phyloP scores from a whole-genome alignment of 2,888 invertebrate species.

The Ennomos quercinarius region DNA sequence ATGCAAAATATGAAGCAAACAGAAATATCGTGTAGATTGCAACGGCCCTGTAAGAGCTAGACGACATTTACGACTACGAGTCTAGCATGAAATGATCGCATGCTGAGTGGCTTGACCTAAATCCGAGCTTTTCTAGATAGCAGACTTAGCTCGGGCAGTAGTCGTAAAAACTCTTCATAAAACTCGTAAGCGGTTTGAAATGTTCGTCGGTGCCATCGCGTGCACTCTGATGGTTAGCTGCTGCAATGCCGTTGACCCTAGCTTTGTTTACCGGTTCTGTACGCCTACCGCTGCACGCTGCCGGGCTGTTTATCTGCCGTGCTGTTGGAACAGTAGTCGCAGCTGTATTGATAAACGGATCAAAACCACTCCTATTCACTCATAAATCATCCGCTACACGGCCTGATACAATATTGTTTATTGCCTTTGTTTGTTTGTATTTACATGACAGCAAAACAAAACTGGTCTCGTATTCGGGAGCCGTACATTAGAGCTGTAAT shows the following conservation, averaged over 20 bases:
- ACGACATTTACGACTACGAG: slow-evolving; percentile 25
- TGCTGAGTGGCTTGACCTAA: slow-evolving; percentile 20
- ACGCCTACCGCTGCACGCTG: slow-evolving; percentile 46
- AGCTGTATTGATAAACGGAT: slow-evolving; percentile 54
- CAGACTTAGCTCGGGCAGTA: slow-evolving; percentile 9
- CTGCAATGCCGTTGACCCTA: slow-evolving; percentile 67
- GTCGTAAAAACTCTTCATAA: slow-evolving; percentile 22
- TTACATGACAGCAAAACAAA: slow-evolving; percentile 20
- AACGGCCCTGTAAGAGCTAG: slow-evolving; percentile 17
- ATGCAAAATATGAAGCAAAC: slow-evolving; percentile 2
- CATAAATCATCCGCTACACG: slow-evolving; percentile 39
- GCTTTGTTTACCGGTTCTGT: slow-evolving; percentile 68
- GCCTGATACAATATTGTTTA: slow-evolving; percentile 38
- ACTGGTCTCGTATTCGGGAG: slow-evolving; percentile 27
- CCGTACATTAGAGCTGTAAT: slow-evolving; percentile 35
- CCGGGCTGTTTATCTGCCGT: slow-evolving; percentile 47
- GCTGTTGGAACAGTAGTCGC: slow-evolving; percentile 55
- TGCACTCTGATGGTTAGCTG: slow-evolving; percentile 41
- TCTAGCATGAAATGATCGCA: slow-evolving; percentile 18
- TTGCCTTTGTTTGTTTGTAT: slow-evolving; percentile 24
- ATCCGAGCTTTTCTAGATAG: slow-evolving; percentile 16
- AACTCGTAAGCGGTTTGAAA: slow-evolving; percentile 28
- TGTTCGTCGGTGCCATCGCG: slow-evolving; percentile 36
- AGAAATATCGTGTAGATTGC: slow-evolving; percentile 9
- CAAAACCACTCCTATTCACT: slow-evolving; percentile 40